These are phyloP conservation scores for Himalopsyche anomala DNA, from an alignment of 2,888 invertebrate species.

Conservation along the genomic window DNA sequence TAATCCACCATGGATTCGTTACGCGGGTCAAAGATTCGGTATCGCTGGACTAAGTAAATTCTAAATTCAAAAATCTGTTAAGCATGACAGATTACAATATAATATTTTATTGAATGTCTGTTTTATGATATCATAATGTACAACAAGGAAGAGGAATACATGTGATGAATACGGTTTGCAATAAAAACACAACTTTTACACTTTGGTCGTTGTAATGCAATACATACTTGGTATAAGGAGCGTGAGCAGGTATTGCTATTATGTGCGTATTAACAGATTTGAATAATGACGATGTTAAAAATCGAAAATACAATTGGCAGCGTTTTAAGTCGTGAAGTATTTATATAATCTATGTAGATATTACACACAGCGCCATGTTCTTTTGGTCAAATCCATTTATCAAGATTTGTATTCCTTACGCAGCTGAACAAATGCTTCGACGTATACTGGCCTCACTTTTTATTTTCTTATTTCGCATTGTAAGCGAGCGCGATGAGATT, in stretches of 20 bases:
- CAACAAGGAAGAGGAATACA: too few species aligned
- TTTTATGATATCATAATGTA: too few species aligned
- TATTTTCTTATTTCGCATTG: conserved; percentile 16
- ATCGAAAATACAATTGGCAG: conserved; percentile 36
- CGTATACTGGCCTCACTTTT: conserved; percentile 33
- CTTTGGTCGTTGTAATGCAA: background rate
- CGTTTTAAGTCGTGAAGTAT: conserved; percentile 16
- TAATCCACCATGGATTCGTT: too few species aligned
- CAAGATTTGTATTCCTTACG: conserved; percentile 20
- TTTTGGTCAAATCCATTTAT: conserved; percentile 35
- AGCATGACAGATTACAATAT: too few species aligned
- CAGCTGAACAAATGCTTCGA: conserved; percentile 21
- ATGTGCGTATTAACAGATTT: background rate
- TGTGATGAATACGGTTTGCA: too few species aligned
- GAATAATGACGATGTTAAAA: conserved; percentile 35
- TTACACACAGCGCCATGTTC: background rate
- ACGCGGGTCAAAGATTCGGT: too few species aligned
- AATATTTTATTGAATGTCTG: too few species aligned
- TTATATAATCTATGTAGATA: conserved; percentile 16
- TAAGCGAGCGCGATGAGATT: background rate
- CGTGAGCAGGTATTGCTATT: conserved; percentile 11
- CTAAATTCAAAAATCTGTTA: too few species aligned
- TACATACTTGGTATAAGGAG: background rate
- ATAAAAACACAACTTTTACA: background rate
- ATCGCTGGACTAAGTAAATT: too few species aligned